These are phyloP conservation scores for Galleria mellonella DNA, from an alignment of 1,140 invertebrate genomes.

Conservation along the genomic window DNA sequence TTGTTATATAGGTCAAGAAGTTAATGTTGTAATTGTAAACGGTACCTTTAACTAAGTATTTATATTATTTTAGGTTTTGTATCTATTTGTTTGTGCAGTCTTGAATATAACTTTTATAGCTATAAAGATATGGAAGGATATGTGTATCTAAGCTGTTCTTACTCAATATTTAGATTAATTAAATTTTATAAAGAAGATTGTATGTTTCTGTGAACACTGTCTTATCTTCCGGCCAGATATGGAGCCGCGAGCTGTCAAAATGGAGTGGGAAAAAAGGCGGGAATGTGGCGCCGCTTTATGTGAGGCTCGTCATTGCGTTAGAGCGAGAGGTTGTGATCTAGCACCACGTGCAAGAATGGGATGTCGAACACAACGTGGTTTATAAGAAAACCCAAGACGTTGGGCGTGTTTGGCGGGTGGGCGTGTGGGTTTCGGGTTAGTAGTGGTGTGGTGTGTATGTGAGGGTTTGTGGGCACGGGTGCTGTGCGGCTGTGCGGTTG, in stretches of 20 bases:
- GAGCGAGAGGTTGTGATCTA: conserved; percentile 31
- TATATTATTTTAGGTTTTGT: too few relatives aligned
- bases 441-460: conserved; percentile 45
- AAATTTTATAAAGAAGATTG: background rate
- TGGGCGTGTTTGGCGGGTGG: conserved; percentile 72
- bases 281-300: conserved; percentile 72
- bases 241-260: conserved; percentile 73
- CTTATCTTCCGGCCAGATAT: conserved; percentile 69
- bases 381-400: conserved; percentile 74
- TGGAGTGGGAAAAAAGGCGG: conserved; percentile 74
- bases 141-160: too few relatives aligned
- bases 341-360: conserved; percentile 29
- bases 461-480: conserved; percentile 27
- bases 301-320: conserved; percentile 67
- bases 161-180: too few relatives aligned
- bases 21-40: too few relatives aligned
- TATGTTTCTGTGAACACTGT: conserved; percentile 51
- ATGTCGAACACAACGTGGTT: conserved; percentile 65
- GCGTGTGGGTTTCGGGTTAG: conserved; percentile 56
- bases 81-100: too few relatives aligned
- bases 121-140: too few relatives aligned
- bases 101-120: too few relatives aligned
- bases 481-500: conserved; percentile 25
- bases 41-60: too few relatives aligned
- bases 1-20: too few relatives aligned